Evolutionary conservation across 2,888 invertebrate species (phyloP), one percentile per base, ranked within the genome.

Genomic region (Thymelicus sylvestris): DNA sequence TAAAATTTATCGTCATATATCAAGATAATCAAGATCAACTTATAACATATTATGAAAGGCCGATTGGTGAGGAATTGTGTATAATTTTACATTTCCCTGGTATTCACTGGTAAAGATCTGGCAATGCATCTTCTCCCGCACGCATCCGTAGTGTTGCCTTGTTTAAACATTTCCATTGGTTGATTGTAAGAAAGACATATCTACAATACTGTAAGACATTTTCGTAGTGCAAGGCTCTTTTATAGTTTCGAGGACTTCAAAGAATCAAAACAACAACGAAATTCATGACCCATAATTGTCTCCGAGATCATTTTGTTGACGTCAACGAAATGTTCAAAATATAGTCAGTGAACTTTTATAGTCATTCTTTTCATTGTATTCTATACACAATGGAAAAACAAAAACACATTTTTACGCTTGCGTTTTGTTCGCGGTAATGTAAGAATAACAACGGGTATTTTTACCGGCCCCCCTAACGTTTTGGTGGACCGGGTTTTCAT

Each of bases 341-440:
- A 64, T 62, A 71, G 52, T 52, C 24, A 52, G 44, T 38, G 66
- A 73, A 60, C 57, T 7, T 47, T 71, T 71, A 52, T 71, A 64
- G 74, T 73, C 70, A 59, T 71, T 65, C 69, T 73, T 67, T 69
- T 73, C 75, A 75, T 74, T 72, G 72, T 73, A 67, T 75, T 75
- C 79, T 73, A 75, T 79, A 79, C 79, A 85, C 79, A 84, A 88
- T 83, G 81, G 75, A 75, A 79, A 83, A 85, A 82, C 79, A 83
- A 83, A 84, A 85, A 83, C 80, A 80, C 78, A 83, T 84, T 83
- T 83, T 79, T 81, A 82, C 69, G 74, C 80, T 59, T 59, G 79
- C 81, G 83, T 86, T 87, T 87, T 86, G 84, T 87, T 86, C 81
- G 79, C 75, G 80, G 82, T 86, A 87, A 90, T 87, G 84, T 79